Percentiles rank a stretch among this genome's conserved stretches.
Conservation (phyloP, 2,113 vertebrate genomes). For the Dipodomys stephensi region DNA sequence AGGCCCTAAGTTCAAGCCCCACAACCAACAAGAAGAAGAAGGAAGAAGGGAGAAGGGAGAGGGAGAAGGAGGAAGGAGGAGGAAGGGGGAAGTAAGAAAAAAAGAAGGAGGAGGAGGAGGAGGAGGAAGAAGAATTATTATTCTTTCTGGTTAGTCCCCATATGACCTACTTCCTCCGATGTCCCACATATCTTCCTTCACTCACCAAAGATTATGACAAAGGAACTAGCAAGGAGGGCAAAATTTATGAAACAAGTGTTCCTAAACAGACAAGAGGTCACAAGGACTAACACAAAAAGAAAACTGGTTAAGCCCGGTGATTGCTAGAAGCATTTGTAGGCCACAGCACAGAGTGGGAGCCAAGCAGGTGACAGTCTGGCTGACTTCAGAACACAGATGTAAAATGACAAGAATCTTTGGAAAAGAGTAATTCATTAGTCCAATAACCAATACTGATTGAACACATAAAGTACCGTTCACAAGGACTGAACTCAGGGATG, state of each 20-base stretch:
- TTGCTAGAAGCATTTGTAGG: neutral
- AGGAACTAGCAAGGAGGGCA: neutral
- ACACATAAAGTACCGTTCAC: neutral
- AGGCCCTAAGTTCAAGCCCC: no score
- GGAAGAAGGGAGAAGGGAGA: no score
- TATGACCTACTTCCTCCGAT: neutral
- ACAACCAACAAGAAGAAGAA: no score
- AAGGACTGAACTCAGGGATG: neutral
- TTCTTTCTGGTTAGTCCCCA: neutral
- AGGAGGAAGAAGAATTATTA: neutral
- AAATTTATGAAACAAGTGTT: conserved; percentile 12
- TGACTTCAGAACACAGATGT: neutral
- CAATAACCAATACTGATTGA: neutral
- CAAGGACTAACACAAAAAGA: neutral
- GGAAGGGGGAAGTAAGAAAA: no score
- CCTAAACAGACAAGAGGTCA: neutral
- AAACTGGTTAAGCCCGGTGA: neutral
- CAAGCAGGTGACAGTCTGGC: neutral
- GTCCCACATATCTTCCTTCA: neutral
- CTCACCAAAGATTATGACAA: neutral
- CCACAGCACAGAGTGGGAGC: neutral
- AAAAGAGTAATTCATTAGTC: neutral
- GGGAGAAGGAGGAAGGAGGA: no score
- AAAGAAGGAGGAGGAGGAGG: no score
- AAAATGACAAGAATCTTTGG: neutral